Percentiles rank a stretch among this genome's conserved stretches.
Evolutionary conservation across 2,888 invertebrate genomes (phyloP).

Genomic region (Lottia gigantea): DNA sequence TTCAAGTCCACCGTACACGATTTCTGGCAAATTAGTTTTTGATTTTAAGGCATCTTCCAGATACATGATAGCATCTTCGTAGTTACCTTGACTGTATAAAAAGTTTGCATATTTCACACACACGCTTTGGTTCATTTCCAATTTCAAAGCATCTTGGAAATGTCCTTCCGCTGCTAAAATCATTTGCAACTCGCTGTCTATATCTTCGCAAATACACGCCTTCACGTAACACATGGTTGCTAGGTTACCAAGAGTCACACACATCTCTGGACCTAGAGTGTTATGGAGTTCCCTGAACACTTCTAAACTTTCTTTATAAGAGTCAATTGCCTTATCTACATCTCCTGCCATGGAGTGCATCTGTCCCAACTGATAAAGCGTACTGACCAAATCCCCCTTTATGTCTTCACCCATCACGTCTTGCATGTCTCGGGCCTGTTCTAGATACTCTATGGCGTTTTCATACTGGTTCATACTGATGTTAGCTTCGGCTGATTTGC

Average conservation of each 20-base stretch:
- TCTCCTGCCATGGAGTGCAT: constrained; percentile 65
- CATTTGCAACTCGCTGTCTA: constrained; percentile 58
- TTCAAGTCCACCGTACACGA: constrained; percentile 61
- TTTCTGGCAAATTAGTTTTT: constrained; percentile 32
- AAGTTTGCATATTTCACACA: constrained; percentile 65
- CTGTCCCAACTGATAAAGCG: constrained; percentile 61
- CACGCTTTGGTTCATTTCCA: constrained; percentile 55
- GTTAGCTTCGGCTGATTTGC: constrained; percentile 64
- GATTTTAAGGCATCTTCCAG: constrained; percentile 54
- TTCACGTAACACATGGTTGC: constrained; percentile 67
- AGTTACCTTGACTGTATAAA: constrained; percentile 62
- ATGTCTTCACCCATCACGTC: constrained; percentile 64
- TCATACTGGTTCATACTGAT: constrained; percentile 64
- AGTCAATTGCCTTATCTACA: constrained; percentile 65
- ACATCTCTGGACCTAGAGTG: constrained; percentile 59
- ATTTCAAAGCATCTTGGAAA: constrained; percentile 59
- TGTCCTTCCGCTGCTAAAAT: constrained; percentile 57
- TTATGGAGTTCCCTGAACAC: constrained; percentile 60
- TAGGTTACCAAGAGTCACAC: constrained; percentile 58
- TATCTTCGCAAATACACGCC: constrained; percentile 60
- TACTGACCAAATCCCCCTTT: constrained; percentile 63
- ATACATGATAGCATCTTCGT: constrained; percentile 57
- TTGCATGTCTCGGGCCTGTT: constrained; percentile 65
- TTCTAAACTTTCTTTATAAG: constrained; percentile 63
- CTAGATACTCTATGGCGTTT: constrained; percentile 62